Base-by-base conservation (phyloP, 2,888 invertebrate species). In the Priocnemis perturbator region DNA sequence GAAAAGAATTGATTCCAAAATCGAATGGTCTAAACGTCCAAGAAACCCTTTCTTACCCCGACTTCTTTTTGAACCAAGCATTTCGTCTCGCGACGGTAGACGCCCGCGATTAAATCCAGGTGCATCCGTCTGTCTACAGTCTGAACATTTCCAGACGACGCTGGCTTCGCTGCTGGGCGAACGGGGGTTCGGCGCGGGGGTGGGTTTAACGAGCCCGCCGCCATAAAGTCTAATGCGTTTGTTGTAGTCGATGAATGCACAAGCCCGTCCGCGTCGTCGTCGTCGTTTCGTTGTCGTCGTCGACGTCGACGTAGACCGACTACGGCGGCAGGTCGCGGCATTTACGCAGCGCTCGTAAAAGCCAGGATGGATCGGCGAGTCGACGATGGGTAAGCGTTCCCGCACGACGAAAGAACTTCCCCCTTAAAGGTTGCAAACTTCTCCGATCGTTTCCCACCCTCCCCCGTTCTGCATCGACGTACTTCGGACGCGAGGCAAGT, bases 201-300 rank as follows among this genome's bases (percentile, higher is more conserved):
- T 37, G 65, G 63, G 73, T 74, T 76, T 81, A 84, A 83, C 84
- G 78, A 81, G 80, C 74, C 74, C 79, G 78, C 81, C 76, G 81
- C 79, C 83, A 81, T 86, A 87, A 86, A 87, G 81, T 83, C 85
- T 86, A 84, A 87, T 85, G 85, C 85, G 81, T 85, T 85, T 83
- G 84, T 83, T 82, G 82, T 78, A 81, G 82, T 76, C 71, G 78
- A 78, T 80, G 78, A 19, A 78, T 73, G 82, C 76, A 76, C 78
- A 60, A 57, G 74, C 50, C 37, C 37, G 37, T 37, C 37, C 37
- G 7, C 37, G 37, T 11, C 37, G 37, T 11, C 37, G 37, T 37
- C 37, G 37, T 37, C 7, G 3, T 7, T 3, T 26, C 26, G n/a
- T 47, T 11, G 47, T 50, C 50, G 17, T 19, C 9, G 50, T 50